phyloP scores from a whole-genome alignment of 1,140 invertebrate species.

The Atta texana region DNA sequence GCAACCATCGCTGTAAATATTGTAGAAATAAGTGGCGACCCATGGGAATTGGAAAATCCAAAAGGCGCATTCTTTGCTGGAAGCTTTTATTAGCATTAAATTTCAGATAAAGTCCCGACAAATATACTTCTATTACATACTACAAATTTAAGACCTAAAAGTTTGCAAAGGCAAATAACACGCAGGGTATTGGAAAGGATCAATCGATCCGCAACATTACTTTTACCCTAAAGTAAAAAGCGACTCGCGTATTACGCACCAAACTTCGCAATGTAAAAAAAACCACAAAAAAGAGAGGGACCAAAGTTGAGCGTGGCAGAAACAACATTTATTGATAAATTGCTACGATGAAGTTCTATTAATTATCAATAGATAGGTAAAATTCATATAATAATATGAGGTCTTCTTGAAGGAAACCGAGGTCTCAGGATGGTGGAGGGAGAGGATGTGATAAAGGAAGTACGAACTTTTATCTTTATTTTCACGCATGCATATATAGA shows the following conservation, averaged over 20 bases:
- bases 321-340: conserved; percentile 45
- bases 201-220: not conserved
- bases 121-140: not conserved
- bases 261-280: not conserved
- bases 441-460: conserved; percentile 15
- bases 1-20: not conserved
- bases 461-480: conserved; percentile 56
- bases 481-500: conserved; percentile 31
- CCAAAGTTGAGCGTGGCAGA: not conserved
- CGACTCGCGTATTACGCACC: not conserved
- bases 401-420: conserved; percentile 14
- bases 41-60: not conserved
- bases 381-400: conserved; percentile 35
- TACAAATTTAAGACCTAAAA: conserved; percentile 25
- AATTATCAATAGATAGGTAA: conserved; percentile 23
- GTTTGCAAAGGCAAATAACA: conserved; percentile 8
- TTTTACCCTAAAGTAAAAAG: conserved; percentile 25
- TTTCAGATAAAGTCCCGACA: not conserved
- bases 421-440: conserved; percentile 58
- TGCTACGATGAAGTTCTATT: conserved; percentile 17
- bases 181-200: not conserved
- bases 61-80: conserved; percentile 7
- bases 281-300: not conserved
- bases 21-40: not conserved
- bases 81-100: conserved; percentile 46